These are phyloP conservation scores for Lepilemur ruficaudatus DNA, from an alignment of 2,797 vertebrate genomes.

Conservation along the genomic window DNA sequence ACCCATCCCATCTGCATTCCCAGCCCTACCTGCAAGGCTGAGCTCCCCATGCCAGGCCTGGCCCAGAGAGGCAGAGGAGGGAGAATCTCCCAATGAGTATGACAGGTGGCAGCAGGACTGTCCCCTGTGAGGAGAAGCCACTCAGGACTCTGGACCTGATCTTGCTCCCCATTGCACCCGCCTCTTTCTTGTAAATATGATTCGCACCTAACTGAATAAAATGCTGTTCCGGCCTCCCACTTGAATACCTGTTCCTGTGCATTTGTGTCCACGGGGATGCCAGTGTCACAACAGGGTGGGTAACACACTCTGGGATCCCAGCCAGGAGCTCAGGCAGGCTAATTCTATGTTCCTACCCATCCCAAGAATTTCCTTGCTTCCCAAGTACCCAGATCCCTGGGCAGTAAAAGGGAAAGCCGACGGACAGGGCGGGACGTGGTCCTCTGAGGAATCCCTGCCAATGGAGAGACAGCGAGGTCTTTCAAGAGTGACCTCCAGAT, in stretches of 20 bases:
- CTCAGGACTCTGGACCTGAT: slow-evolving; percentile 29
- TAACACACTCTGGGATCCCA: neutral
- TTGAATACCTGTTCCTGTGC: neutral
- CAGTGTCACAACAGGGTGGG: neutral
- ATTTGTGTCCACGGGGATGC: neutral
- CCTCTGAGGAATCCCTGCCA: neutral
- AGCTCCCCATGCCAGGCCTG: neutral
- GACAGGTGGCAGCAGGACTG: slow-evolving; percentile 66
- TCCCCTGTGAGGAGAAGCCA: slow-evolving; percentile 9
- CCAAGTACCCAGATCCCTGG: neutral
- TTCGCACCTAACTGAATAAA: slow-evolving; percentile 60
- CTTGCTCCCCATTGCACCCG: neutral
- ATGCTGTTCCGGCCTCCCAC: neutral
- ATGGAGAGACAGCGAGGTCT: neutral
- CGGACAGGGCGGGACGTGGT: neutral
- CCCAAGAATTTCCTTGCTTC: neutral
- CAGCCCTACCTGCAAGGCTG: neutral
- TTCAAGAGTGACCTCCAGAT: neutral
- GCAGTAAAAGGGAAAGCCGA: neutral
- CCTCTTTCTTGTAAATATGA: slow-evolving; percentile 22
- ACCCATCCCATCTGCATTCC: neutral
- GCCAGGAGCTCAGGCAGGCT: neutral
- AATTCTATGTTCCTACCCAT: neutral
- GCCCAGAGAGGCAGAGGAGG: neutral
- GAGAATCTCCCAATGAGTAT: neutral